Base-by-base conservation (phyloP, 1,140 invertebrate species). In the Cydia amplana region DNA sequence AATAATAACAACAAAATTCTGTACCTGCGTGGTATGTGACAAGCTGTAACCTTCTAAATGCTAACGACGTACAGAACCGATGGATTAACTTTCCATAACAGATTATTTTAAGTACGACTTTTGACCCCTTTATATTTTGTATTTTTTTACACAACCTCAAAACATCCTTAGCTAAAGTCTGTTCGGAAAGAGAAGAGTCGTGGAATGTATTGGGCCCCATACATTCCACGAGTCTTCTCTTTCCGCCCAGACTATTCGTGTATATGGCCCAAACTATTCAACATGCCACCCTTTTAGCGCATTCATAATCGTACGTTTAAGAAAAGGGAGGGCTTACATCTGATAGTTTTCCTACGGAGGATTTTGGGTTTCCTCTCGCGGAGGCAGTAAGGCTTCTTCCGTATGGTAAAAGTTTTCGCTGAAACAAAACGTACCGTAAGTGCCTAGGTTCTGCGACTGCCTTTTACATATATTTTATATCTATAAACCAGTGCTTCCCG, bases 331-430 rank as follows among this genome's bases (percentile, higher is more conserved):
- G 74, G 86, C 90, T 92, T 78, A 92, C 89, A 90, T 88, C 91
- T 82, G 18, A 92, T 92, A 25, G 89, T 90, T 79, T 91, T 91
- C 63, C 89, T 87, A 74, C 91, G 88, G 75, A 91, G 81, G 77
- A 92, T 91, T 85, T 92, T 93, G 79, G 92, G 92, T 83, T 93
- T 93, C 74, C 93, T 87, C 79, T 93, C 93, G 77, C 93, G 87
- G 75, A 93, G 84, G 76, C 90, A 88, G 80, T 93, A 93, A 70
- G 93, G 91, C 74, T 93, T 93, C 80, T 92, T 92, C 81, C 92
- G 86, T 64, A 92, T 88, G 65, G 91, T 91, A 78, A 91, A 93
- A 74, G 89, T 88, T 86, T 91, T 93, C 49, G 89, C 91, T 93
- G 84, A 85, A 74, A 55, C 64, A 75, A 79, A 77, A 73, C 12